Evolutionary conservation across 2,888 invertebrate genomes (phyloP), one percentile per base, ranked within the genome.

Genomic region (Pseudanteris insignis): DNA sequence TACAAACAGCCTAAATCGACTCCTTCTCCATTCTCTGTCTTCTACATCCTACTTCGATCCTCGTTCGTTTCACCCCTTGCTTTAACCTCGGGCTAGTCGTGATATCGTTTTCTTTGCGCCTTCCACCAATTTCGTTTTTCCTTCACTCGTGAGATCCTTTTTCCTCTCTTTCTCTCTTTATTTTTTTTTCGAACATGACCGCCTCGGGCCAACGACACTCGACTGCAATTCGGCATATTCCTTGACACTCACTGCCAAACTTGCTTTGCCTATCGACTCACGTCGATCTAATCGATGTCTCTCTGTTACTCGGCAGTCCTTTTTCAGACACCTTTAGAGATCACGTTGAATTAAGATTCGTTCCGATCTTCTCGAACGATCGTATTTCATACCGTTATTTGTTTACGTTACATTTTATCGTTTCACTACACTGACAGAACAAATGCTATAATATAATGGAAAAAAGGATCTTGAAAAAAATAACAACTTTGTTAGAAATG

Each of bases 1-100:
- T 77, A 75, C 78, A 79, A 78, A 79, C 76, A 78, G 78, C 78
- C 79, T 79, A 79, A 79, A 79, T 78, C 76, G 75, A 78, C 77
- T 76, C 71, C 67, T 62, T 68, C 70, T 64, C 64, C 44, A 25
- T 53, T 33, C 36, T 28, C 38, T 40, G 11, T 33, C 34, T 41
- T 28, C 12, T 30, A 9, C 6, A 47, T 36, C 44, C 50, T 40
- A 50, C 58, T 62, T 61, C 62, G 44, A 50, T 64, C 64, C 57
- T 64, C 67, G 47, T 65, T 67, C 64, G 46, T 65, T 66, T 69
- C 70, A 69, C 68, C 62, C 68, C 62, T 69, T 67, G 65, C 66
- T 61, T 64, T 63, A 38, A 62, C 62, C 59, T 46, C 64, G 54
- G 54, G 53, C 51, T 50, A 43, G 60, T 61, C 58, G 30, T 18